Evolutionary conservation across 30 jellyfish, hydroid and myxozoan genomes (phyloP).

Genomic region (Cassiopea andromeda): DNA sequence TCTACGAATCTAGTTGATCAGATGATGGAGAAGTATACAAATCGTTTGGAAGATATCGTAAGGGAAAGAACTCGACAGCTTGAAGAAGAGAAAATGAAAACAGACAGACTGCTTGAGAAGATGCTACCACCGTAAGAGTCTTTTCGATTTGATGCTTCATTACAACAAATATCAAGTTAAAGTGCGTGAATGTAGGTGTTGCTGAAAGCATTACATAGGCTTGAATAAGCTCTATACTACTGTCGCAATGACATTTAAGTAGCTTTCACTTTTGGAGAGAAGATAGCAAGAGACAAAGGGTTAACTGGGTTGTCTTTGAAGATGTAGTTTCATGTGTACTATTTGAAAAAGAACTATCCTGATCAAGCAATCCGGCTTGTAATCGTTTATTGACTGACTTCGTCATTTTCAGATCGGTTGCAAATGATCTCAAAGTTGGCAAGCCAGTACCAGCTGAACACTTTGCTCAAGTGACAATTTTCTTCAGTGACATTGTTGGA

Average conservation of each 20-base stretch:
- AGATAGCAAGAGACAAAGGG: too few relatives aligned
- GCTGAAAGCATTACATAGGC: too few relatives aligned
- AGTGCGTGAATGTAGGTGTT: too few relatives aligned
- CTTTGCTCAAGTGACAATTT: slow-evolving; percentile 91
- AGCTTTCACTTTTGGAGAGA: too few relatives aligned
- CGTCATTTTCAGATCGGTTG: slow-evolving; percentile 70
- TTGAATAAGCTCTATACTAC: too few relatives aligned
- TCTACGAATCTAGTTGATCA: slow-evolving; percentile 88
- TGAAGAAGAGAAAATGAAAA: slow-evolving; percentile 90
- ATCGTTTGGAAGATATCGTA: slow-evolving; percentile 87
- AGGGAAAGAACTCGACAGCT: slow-evolving; percentile 84
- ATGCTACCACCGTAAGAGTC: slow-evolving; percentile 90
- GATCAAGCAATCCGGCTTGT: too few relatives aligned
- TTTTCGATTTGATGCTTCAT: not conserved
- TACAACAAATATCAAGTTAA: too few relatives aligned
- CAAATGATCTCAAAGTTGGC: slow-evolving; percentile 93
- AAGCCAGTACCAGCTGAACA: slow-evolving; percentile 94
- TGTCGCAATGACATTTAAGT: too few relatives aligned
- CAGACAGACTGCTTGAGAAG: slow-evolving; percentile 84
- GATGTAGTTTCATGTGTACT: too few relatives aligned
- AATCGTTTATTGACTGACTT: too few relatives aligned
- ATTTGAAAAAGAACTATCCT: too few relatives aligned
- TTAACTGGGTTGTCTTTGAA: too few relatives aligned
- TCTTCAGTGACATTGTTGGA: slow-evolving; percentile 98
- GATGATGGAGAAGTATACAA: slow-evolving; percentile 96